These are phyloP conservation scores for Clupea harengus DNA, from an alignment of 2,113 vertebrate species.

Conservation along the genomic window DNA sequence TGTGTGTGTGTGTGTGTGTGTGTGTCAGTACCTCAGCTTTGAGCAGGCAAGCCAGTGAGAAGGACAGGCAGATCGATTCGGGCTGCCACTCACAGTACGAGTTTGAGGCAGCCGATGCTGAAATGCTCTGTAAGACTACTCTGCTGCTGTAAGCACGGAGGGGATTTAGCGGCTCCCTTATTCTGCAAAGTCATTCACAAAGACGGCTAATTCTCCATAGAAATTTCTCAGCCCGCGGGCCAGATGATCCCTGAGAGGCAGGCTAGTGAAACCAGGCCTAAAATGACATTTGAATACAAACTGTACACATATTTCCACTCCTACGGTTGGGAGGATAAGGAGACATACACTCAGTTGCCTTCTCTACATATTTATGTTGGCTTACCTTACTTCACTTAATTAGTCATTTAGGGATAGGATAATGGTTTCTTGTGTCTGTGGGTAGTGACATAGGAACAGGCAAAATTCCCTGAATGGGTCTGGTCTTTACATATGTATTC, in stretches of 20 bases:
- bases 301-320: neutral
- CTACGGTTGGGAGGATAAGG: neutral
- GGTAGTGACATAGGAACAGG: neutral
- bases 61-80: neutral
- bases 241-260: neutral
- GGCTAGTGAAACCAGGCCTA: neutral
- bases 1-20: constrained; percentile 21
- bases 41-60: neutral
- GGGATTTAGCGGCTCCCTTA: neutral
- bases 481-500: neutral
- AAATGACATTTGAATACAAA: neutral
- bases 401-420: neutral
- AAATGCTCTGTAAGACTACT: neutral
- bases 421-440: neutral
- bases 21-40: constrained; percentile 24
- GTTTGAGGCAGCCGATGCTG: neutral
- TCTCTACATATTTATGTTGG: neutral
- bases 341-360: neutral
- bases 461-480: neutral
- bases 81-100: neutral
- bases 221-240: neutral
- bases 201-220: neutral
- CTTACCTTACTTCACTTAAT: neutral
- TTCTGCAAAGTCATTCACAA: constrained; percentile 26
- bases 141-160: constrained; percentile 14